Evolutionary conservation across 2,888 invertebrate genomes (phyloP).

Genomic region (Nasonia oneida): DNA sequence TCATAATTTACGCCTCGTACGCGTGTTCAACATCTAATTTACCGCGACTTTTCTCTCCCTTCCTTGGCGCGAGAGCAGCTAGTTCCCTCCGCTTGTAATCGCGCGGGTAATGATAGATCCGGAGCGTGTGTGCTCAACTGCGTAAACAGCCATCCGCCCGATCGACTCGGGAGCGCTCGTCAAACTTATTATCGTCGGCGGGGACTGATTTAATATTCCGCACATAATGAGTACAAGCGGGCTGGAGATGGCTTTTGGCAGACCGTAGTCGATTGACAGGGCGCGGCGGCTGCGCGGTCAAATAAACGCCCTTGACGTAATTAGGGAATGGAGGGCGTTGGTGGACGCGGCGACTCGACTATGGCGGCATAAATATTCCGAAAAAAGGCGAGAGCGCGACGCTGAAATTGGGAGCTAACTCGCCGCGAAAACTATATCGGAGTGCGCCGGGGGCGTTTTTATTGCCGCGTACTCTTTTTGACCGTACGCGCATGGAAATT

Average conservation of each 20-base stretch:
- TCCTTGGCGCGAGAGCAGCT: background rate
- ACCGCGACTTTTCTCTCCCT: conserved; percentile 22
- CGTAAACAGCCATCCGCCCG: background rate
- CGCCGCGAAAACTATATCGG: background rate
- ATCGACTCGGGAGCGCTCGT: background rate
- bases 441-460: background rate
- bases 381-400: background rate
- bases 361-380: conserved; percentile 12
- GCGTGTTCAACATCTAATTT: conserved; percentile 49
- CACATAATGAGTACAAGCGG: background rate
- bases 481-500: background rate
- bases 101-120: conserved; percentile 45
- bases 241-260: conserved; percentile 4
- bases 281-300: conserved; percentile 69
- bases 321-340: conserved; percentile 68
- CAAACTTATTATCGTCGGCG: background rate
- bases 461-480: background rate
- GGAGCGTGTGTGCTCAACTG: conserved; percentile 3
- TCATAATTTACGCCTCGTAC: conserved; percentile 46
- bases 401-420: background rate
- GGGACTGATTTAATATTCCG: background rate
- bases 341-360: conserved; percentile 45
- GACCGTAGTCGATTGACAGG: background rate
- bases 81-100: conserved; percentile 28
- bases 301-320: conserved; percentile 73